Evolutionary conservation across 1,140 invertebrate species (phyloP), one percentile per base, ranked within the genome.

Genomic region (Heliconius eleuchia): DNA sequence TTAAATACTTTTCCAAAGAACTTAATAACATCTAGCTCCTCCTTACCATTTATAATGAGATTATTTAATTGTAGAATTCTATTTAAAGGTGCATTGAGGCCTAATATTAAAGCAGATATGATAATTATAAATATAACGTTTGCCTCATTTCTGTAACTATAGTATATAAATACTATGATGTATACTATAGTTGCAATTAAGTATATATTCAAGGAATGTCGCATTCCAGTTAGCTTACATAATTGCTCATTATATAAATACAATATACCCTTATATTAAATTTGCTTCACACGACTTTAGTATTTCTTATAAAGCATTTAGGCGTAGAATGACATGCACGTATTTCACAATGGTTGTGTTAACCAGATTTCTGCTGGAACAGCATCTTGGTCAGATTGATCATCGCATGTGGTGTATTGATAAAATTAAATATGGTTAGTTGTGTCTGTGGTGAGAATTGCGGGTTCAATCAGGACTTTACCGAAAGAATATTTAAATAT

Each of bases 171-270:
- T 72, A 42, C 16, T 13, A 39, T 9, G 18, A 5, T 9, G 42
- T 60, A 70, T 55, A 46, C 13, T n/a, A 23, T 70, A 76, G 57
- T 76, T 60, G 39, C 70, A 57, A 76, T 76, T 76, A 66, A 66
- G 60, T 66, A 76, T 78, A 73, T 78, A 78, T 60, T 78, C 76
- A 55, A 78, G 76, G 76, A 78, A 78, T 78, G 76, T 78, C 76
- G 55, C 76, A 78, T 78, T 78, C 76, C 76, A 73, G 39, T n/a
- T 30, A 55, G 50, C 66, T 23, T 60, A 78, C 71, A 73, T 78
- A 78, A 78, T 78, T 78, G 76, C 76, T 66, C 71, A 57, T 78
- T 78, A 78, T 30, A 71, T 78, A 50, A 57, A 78, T 71, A 77
- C 42, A 60, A 37, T 27, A n/a, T 30, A 66, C 27, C 30, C 30